These are phyloP conservation scores for Neodon shergylaensis DNA, from an alignment of 2,113 vertebrate species.

Conservation along the genomic window DNA sequence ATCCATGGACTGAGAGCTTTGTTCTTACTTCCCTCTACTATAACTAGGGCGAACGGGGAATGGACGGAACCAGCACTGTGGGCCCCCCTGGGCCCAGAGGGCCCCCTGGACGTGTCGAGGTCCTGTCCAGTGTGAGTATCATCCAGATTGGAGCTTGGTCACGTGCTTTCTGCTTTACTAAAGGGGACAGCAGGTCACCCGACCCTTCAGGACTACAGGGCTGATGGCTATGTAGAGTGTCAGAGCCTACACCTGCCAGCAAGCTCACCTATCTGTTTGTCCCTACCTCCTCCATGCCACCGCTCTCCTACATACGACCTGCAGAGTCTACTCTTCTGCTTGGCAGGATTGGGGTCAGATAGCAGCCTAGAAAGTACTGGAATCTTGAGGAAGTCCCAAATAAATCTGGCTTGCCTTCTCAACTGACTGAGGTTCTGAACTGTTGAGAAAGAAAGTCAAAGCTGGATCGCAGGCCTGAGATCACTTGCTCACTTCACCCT, in stretches of 20 bases:
- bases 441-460: background rate
- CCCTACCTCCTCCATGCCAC: background rate
- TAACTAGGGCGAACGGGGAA: constrained; percentile 91
- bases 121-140: constrained; percentile 89
- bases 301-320: background rate
- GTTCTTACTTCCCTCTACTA: constrained; percentile 13
- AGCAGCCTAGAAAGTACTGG: background rate
- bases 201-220: background rate
- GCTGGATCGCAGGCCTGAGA: background rate
- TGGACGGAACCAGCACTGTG: constrained; percentile 85
- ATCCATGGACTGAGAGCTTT: background rate
- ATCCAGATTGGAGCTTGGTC: background rate
- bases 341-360: background rate
- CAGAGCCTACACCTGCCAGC: background rate
- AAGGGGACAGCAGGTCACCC: background rate
- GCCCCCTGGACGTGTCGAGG: constrained; percentile 88
- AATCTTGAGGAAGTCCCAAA: background rate
- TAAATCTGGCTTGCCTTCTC: background rate
- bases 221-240: background rate
- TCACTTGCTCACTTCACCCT: background rate
- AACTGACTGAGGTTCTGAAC: background rate
- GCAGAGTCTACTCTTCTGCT: background rate
- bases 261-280: background rate
- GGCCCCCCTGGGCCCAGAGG: constrained; percentile 94
- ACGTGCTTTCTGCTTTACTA: background rate